phyloP scores from a whole-genome alignment of 2,888 invertebrate genomes.

The Coenonympha glycerion region DNA sequence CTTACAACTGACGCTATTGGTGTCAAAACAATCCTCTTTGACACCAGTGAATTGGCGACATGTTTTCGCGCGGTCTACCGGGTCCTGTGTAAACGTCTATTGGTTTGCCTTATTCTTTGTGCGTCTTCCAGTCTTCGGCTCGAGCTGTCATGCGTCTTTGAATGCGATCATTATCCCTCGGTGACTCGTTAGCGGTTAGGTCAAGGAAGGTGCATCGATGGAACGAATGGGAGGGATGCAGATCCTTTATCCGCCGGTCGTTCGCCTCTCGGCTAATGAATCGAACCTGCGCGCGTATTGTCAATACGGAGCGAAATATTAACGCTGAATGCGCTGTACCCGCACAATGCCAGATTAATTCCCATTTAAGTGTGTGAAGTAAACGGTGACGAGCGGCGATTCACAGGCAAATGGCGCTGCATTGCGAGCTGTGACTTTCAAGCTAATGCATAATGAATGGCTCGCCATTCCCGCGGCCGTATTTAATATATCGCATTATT shows the following conservation, averaged over 20 bases:
- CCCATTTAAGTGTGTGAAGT: slow-evolving; percentile 65
- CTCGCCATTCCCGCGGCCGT: slow-evolving; percentile 33
- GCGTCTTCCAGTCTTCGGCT: slow-evolving; percentile 42
- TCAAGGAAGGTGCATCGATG: slow-evolving; percentile 60
- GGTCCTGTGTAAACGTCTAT: no score
- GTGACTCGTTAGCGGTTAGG: slow-evolving; percentile 64
- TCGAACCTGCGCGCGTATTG: slow-evolving; percentile 62
- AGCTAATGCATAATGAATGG: slow-evolving; percentile 31
- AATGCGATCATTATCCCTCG: slow-evolving; percentile 65
- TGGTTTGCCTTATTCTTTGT: slow-evolving; percentile 30
- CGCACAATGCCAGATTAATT: slow-evolving; percentile 66
- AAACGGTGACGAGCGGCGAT: slow-evolving; percentile 44
- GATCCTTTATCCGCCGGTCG: slow-evolving; percentile 65
- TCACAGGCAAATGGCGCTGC: slow-evolving; percentile 21
- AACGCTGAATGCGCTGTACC: slow-evolving; percentile 47
- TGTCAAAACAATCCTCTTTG: no score
- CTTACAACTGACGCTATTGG: no score
- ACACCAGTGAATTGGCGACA: no score
- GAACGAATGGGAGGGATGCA: slow-evolving; percentile 63
- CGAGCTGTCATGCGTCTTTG: slow-evolving; percentile 54
- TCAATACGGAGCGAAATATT: slow-evolving; percentile 68
- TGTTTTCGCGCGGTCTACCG: no score
- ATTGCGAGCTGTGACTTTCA: slow-evolving; percentile 31
- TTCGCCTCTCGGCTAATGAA: slow-evolving; percentile 69
- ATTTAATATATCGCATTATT: slow-evolving; percentile 24